Base-by-base conservation (phyloP, 2,888 invertebrate species). In the Carpatolechia fugitivella region DNA sequence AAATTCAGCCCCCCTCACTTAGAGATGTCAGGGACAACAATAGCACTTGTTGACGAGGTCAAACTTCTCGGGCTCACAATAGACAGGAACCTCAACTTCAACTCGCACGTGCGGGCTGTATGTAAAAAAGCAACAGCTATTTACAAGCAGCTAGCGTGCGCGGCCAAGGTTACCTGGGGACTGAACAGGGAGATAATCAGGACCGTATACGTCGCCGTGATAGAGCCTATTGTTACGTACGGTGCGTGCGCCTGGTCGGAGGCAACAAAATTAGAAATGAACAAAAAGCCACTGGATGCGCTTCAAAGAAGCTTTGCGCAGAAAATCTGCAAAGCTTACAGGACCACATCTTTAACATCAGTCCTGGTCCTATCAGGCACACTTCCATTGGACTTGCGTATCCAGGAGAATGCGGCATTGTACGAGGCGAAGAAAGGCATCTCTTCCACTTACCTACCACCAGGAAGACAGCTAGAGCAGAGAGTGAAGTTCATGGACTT, bases 391-490 rank as follows among this genome's bases (percentile, higher is more conserved):
- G 40, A 40, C 8, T 14, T 40, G 7, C 10, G 40, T 4, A 14
- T 40, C 1, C 10, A 14, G 8, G 40, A 40, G 14, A 8, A 2
- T 4, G 40, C 40, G 3, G 3, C 3, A 3, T 14, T 40, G 8
- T 40, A 14, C 20, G 20, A 41, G 20, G 41, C 41, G 1, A 41
- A 41, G 20, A 3, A 6, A 4, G 24, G 24, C 3, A 24, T 6
- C 3, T 24, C 24, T 24, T 4, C 24, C 24, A 6, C 3, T 4
- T 24, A 24, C n/a, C n/a, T 24, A 24, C 6, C 6, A 24, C 3
- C 49, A 4, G 65, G 56, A 2, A 13, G 57, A 8, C 56, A 61
- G 41, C 18, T 64, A 0, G 69, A 67, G 31, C 35, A 13, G 3
- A 44, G 52, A 52, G 35, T 40, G 4, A n/a, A 13, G 7, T 16